These are phyloP conservation scores for Ecdyonurus torrentis DNA, from an alignment of 2,888 invertebrate genomes.

Conservation along the genomic window DNA sequence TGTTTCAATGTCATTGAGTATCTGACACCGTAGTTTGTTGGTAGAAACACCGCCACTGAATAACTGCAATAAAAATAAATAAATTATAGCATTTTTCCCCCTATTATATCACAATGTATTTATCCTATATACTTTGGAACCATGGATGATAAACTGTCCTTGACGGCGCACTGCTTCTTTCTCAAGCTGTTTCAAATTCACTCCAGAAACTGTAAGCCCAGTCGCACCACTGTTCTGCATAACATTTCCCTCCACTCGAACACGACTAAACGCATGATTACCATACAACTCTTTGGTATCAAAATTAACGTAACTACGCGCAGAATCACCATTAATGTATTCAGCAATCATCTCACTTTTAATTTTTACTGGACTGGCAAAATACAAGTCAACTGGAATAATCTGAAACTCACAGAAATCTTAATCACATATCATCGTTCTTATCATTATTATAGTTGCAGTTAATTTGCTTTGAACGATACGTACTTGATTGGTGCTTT, in stretches of 20 bases:
- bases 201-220: background rate
- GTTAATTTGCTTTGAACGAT: background rate
- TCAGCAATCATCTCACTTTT: background rate
- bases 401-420: background rate
- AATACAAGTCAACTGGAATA: background rate
- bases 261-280: background rate
- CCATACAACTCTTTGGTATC: background rate
- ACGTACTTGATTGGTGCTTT: background rate
- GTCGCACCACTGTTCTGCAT: background rate
- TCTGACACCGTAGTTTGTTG: background rate
- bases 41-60: background rate
- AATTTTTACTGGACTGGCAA: background rate
- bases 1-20: background rate
- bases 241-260: background rate
- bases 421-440: background rate
- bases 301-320: background rate
- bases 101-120: too few species aligned
- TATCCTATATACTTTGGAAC: background rate
- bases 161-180: background rate
- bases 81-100: too few species aligned
- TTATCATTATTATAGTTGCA: background rate
- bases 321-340: background rate
- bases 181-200: background rate
- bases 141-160: background rate
- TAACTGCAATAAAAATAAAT: background rate